phyloP scores from a whole-genome alignment of 1,140 invertebrate genomes.

The Micrasema minimum region DNA sequence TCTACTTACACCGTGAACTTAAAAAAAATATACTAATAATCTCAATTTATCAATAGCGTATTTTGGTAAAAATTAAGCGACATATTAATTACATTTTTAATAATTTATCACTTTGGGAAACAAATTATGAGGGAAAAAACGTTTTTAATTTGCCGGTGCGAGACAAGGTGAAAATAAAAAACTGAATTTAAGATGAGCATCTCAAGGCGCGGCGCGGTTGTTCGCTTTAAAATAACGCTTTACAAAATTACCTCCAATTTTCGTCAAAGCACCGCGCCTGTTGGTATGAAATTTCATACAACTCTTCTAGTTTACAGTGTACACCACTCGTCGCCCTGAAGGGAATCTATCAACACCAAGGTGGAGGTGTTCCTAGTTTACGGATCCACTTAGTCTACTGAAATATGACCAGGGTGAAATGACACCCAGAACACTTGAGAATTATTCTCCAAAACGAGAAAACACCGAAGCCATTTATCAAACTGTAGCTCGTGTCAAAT shows the following conservation, averaged over 20 bases:
- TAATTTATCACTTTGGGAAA: too few relatives aligned
- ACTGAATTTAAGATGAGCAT: too few relatives aligned
- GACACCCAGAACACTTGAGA: slow-evolving; percentile 31
- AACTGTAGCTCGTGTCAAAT: slow-evolving; percentile 37
- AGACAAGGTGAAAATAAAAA: too few relatives aligned
- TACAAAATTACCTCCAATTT: neutral
- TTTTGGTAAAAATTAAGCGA: too few relatives aligned
- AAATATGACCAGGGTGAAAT: slow-evolving; percentile 35
- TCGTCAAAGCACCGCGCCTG: neutral
- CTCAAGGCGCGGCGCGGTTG: too few relatives aligned
- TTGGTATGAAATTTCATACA: slow-evolving; percentile 24
- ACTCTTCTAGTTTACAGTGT: slow-evolving; percentile 1
- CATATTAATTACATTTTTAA: too few relatives aligned
- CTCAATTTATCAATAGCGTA: too few relatives aligned
- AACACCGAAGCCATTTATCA: slow-evolving; percentile 42
- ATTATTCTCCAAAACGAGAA: slow-evolving; percentile 24
- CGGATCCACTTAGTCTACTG: slow-evolving; percentile 23
- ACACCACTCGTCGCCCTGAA: neutral
- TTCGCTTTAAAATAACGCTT: neutral
- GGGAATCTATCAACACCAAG: slow-evolving; percentile 17
- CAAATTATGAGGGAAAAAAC: too few relatives aligned
- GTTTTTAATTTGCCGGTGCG: too few relatives aligned
- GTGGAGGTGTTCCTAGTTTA: slow-evolving; percentile 21
- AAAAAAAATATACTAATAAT: too few relatives aligned
- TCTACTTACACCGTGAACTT: too few relatives aligned